A percentile compares a stretch with the other conserved stretches of the same genome.
These are phyloP conservation scores for Chymomyza caudatula DNA, from an alignment of 2,888 invertebrate species.

Conservation along the genomic window DNA sequence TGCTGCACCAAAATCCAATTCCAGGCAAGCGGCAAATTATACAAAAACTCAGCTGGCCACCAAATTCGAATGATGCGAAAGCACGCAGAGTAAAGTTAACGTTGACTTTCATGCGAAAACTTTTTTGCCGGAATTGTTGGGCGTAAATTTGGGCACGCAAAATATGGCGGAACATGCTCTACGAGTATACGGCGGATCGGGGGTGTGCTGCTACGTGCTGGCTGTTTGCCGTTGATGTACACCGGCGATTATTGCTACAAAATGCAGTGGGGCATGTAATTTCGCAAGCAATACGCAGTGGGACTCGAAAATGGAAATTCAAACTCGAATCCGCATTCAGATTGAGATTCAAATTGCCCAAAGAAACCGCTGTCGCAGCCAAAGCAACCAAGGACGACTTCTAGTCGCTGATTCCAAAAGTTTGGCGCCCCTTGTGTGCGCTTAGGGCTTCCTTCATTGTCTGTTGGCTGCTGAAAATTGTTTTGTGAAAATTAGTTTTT, in stretches of 20 bases:
- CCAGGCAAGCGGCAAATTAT: slow-evolving; percentile 57
- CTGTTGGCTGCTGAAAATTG: slow-evolving; percentile 60
- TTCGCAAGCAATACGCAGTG: slow-evolving; percentile 44
- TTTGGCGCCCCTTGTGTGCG: slow-evolving; percentile 5
- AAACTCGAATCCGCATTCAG: slow-evolving; percentile 44
- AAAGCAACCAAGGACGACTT: background rate
- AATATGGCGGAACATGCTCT: background rate
- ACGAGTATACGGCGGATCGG: background rate
- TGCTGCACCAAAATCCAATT: slow-evolving; percentile 48
- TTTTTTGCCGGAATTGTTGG: slow-evolving; percentile 49
- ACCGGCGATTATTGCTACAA: slow-evolving; percentile 70
- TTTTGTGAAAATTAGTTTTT: slow-evolving; percentile 71
- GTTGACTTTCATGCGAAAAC: slow-evolving; percentile 68
- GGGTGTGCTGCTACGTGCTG: too few relatives aligned
- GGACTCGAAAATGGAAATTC: slow-evolving; percentile 50
- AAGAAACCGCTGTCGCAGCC: slow-evolving; percentile 21
- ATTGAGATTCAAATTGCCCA: slow-evolving; percentile 66
- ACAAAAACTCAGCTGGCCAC: slow-evolving; percentile 43
- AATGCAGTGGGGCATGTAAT: slow-evolving; percentile 68
- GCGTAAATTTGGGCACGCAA: slow-evolving; percentile 50
- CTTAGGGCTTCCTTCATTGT: slow-evolving; percentile 16
- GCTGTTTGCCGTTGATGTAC: too few relatives aligned
- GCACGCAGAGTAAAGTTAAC: slow-evolving; percentile 43
- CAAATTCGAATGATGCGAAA: slow-evolving; percentile 44
- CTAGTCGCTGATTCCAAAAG: background rate